Evolutionary conservation across 2,113 vertebrate species (phyloP).

Genomic region (Ciconia maguari): DNA sequence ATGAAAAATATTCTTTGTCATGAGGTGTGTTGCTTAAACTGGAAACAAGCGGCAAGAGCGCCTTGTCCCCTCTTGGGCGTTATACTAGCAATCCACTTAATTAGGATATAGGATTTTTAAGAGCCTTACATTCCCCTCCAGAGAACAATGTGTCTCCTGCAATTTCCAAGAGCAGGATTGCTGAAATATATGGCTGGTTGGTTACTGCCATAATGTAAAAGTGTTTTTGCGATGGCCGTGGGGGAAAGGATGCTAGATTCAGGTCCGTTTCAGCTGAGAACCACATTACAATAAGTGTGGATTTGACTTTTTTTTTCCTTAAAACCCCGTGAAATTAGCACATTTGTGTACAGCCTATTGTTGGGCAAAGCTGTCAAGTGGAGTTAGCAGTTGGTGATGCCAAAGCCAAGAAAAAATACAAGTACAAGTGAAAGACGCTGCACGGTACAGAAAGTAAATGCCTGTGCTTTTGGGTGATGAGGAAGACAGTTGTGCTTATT

Average conservation of each 20-base stretch:
- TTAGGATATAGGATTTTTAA: background rate
- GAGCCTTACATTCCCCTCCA: background rate
- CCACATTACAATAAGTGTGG: rapidly evolving
- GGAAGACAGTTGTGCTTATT: background rate
- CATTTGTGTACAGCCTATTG: background rate
- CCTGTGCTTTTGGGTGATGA: background rate
- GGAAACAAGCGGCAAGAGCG: background rate
- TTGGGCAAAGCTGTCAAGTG: background rate
- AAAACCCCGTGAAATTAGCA: background rate
- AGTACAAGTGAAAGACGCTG: background rate
- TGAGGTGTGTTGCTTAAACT: background rate
- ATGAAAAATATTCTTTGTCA: background rate
- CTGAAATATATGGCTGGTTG: background rate
- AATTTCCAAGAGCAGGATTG: background rate
- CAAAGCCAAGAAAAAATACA: background rate
- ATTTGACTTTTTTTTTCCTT: too few relatives aligned
- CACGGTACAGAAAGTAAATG: background rate
- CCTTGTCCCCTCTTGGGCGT: background rate
- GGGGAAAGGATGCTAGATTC: background rate
- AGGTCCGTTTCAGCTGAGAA: background rate
- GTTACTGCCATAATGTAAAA: rapidly evolving
- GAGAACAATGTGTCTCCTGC: background rate
- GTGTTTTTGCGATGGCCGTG: rapidly evolving
- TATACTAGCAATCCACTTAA: background rate
- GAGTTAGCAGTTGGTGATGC: background rate